These are phyloP conservation scores for Anarrhichthys ocellatus DNA, from an alignment of 2,113 vertebrate species.

Conservation along the genomic window DNA sequence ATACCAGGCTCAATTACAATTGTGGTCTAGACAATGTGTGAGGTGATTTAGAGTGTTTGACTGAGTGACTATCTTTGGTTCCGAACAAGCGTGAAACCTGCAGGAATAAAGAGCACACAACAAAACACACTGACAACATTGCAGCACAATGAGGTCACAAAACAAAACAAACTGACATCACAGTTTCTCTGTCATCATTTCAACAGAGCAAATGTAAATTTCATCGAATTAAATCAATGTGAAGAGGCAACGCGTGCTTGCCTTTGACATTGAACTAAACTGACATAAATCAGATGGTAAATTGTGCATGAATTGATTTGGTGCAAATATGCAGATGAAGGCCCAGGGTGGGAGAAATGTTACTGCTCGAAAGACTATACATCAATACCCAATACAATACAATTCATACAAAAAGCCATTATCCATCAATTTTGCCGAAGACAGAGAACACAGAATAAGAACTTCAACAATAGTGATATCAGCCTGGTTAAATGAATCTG, in stretches of 20 bases:
- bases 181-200: neutral
- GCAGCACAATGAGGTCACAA: neutral
- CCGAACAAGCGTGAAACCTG: conserved; percentile 6
- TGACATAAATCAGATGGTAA: neutral
- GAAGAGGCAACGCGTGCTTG: neutral
- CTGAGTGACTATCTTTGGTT: conserved; percentile 33
- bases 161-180: neutral
- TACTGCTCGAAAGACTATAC: neutral
- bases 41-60: conserved; percentile 34
- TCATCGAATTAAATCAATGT: neutral
- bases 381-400: neutral
- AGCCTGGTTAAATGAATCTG: neutral
- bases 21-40: neutral
- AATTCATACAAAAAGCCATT: neutral
- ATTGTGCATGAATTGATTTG: neutral
- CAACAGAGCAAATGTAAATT: neutral
- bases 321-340: conserved; percentile 5
- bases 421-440: neutral
- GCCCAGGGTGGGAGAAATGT: neutral
- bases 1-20: conserved; percentile 18
- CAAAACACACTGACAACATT: neutral
- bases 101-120: neutral
- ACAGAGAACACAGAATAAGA: neutral
- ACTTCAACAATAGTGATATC: neutral
- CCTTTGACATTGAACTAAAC: neutral